A percentile compares a stretch with the other conserved stretches of the same genome.
Conservation (phyloP, 1,140 invertebrate species). For the Orchesella cincta region DNA sequence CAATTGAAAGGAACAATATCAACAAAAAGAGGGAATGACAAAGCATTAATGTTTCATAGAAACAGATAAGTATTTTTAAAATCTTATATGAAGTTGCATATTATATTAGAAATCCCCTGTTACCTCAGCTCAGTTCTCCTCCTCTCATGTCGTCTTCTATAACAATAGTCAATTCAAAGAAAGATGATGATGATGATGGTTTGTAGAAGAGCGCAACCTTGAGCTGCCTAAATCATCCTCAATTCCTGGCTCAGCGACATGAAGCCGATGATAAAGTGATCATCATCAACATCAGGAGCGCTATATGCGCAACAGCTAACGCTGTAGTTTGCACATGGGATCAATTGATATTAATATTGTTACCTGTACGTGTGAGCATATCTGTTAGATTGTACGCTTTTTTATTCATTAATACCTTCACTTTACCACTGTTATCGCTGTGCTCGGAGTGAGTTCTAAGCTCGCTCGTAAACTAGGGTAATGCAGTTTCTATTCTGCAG, state of each 20-base stretch:
- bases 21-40: background rate
- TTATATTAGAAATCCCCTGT: background rate
- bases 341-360: no score
- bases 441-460: no score
- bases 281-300: no score
- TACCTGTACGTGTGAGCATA: no score
- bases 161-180: background rate
- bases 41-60: no score
- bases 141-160: background rate
- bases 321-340: no score
- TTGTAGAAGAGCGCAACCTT: background rate
- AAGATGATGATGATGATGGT: background rate
- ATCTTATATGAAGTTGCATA: background rate
- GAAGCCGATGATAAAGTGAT: no score
- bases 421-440: no score
- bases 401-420: no score
- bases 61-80: no score
- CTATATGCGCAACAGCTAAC: no score
- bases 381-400: no score
- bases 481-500: conserved; percentile 10
- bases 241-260: conserved; percentile 16
- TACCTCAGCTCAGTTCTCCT: background rate
- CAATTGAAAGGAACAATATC: background rate
- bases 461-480: conserved; percentile 3
- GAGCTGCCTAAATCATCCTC: conserved; percentile 16